Evolutionary conservation across 2,888 invertebrate genomes (phyloP), one percentile per base, ranked within the genome.

Genomic region (Drosophila affinis): DNA sequence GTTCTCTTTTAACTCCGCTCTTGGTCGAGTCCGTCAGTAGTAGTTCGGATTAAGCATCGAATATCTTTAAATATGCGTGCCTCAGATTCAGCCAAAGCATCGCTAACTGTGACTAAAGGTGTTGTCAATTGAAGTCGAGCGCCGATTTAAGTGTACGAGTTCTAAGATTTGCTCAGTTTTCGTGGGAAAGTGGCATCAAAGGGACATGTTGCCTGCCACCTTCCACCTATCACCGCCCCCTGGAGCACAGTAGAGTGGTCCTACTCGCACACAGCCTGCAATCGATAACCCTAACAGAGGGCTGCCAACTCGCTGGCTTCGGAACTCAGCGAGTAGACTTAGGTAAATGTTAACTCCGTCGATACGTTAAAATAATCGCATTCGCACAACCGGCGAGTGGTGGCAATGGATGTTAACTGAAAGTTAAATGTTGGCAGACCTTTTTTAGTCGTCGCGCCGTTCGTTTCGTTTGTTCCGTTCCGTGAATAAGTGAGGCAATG

Each of bases 201-300:
- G 39, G 6, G 39, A 39, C 39, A 39, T 39, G 39, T 39, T 39
- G 39, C 39, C 39, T 39, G 39, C 39, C 39, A 39, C 39, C 39
- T n/a, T 39, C 7, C 14, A 39, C 39, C 39, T n/a, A 39, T 7
- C 39, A 39, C 70, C 69, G 34, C 70, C 70, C n/a, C 54, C 68
- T 32, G 44, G 56, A 56, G 55, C 65, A 45, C 44, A 12, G 49
- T 65, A 56, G 46, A 29, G 70, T 46, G 29, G 7, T 81, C 79
- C 60, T 65, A 51, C 71, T 88, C 57, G 51, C 72, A 60, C 86
- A 29, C 24, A 47, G 46, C 61, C 62, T 65, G 71, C 54, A 88
- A 83, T 83, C 82, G 88, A 83, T 83, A 88, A 79, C 72, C 78
- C 54, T 81, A 85, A 79, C 88, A 81, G 79, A 18, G 74, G 55